These are phyloP conservation scores for Drosophila ambigua DNA, from an alignment of 1,140 invertebrate species.

Conservation along the genomic window DNA sequence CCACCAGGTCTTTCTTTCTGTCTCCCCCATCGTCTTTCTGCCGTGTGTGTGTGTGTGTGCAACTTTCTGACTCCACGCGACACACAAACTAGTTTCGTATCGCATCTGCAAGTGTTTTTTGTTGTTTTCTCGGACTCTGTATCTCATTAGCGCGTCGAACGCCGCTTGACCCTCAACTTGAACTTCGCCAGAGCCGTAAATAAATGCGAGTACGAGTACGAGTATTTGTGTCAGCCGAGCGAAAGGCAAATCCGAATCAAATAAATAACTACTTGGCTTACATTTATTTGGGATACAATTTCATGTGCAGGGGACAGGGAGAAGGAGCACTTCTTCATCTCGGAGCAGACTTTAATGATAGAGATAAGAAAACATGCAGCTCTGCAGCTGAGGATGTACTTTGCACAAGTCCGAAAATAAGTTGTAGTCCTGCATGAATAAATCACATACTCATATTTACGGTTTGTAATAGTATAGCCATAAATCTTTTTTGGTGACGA, in stretches of 20 bases:
- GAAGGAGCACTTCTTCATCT: no score
- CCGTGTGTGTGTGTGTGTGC: neutral
- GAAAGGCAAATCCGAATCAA: slow-evolving; percentile 26
- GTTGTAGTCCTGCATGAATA: no score
- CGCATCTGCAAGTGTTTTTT: slow-evolving; percentile 40
- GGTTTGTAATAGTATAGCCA: no score
- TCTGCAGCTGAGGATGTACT: no score
- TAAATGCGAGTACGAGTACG: slow-evolving; percentile 3
- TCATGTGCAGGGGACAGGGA: no score
- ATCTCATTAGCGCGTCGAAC: slow-evolving; percentile 64
- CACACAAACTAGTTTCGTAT: slow-evolving; percentile 61
- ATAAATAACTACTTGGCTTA: no score
- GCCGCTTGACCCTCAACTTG: slow-evolving; percentile 70
- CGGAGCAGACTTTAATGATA: no score
- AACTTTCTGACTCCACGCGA: slow-evolving; percentile 43
- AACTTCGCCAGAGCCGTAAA: slow-evolving; percentile 52
- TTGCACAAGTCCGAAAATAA: no score
- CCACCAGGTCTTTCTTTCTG: slow-evolving; percentile 15
- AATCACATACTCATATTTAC: no score
- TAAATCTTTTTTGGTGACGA: no score
- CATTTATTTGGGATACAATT: slow-evolving; percentile 10
- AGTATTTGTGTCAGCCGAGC: slow-evolving; percentile 32
- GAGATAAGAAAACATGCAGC: no score
- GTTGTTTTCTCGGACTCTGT: slow-evolving; percentile 45
- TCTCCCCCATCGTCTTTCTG: neutral